phyloP scores from a whole-genome alignment of 2,888 invertebrate genomes.

The Fragum sueziense region DNA sequence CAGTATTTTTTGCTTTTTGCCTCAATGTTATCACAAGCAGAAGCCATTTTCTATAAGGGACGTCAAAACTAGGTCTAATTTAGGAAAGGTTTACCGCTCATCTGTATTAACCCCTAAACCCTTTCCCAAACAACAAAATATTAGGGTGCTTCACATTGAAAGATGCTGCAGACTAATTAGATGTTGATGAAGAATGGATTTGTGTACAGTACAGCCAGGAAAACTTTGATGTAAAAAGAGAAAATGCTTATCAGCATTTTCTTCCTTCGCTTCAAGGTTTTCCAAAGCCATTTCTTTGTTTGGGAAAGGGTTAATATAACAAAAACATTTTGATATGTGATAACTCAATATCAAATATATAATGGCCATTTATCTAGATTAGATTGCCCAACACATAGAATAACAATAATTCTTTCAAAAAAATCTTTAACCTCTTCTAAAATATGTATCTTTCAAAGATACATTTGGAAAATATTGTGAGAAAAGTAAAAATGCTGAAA shows the following conservation, averaged over 20 bases:
- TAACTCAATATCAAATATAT: too few species aligned
- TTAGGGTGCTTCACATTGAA: background rate
- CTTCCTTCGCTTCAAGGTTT: background rate
- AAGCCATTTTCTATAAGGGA: too few species aligned
- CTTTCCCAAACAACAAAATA: background rate
- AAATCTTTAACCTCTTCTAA: background rate
- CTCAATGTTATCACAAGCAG: too few species aligned
- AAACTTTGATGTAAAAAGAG: background rate
- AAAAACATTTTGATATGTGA: too few species aligned
- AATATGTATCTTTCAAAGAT: background rate
- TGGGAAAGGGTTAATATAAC: background rate
- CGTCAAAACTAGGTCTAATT: too few species aligned
- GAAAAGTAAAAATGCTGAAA: background rate
- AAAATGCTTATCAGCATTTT: constrained; percentile 9
- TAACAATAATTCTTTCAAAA: too few species aligned
- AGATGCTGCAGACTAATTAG: background rate
- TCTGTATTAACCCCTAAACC: too few species aligned
- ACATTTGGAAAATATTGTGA: background rate
- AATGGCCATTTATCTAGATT: too few species aligned
- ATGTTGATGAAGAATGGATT: background rate
- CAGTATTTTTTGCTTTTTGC: background rate
- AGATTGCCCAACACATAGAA: too few species aligned
- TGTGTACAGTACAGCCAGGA: background rate
- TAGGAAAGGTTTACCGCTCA: too few species aligned
- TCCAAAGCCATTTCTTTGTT: background rate